Evolutionary conservation across 2,888 invertebrate species (phyloP).

Genomic region (Zaprionus lineosus): DNA sequence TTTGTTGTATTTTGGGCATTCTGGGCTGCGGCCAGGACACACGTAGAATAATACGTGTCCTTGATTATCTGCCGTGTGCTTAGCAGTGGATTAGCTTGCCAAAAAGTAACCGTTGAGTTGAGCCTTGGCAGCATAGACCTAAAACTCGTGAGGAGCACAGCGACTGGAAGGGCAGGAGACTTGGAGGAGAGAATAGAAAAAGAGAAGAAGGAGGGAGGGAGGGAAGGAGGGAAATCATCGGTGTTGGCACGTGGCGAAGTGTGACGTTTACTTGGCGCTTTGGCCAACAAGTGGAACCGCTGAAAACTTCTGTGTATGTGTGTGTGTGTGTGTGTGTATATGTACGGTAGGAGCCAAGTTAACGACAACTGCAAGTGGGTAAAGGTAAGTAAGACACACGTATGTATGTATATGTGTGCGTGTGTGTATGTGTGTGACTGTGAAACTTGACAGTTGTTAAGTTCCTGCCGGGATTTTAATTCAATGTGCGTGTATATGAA

Average conservation of each 20-base stretch:
- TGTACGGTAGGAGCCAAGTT: conserved; percentile 24
- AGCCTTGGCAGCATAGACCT: conserved; percentile 32
- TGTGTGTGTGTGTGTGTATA: not conserved
- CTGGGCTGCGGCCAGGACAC: conserved; percentile 26
- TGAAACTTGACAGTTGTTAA: conserved; percentile 23
- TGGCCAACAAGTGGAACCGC: conserved; percentile 63
- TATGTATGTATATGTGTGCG: not conserved
- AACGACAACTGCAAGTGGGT: conserved; percentile 15
- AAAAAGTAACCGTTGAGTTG: conserved; percentile 53
- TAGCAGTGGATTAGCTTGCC: conserved; percentile 65
- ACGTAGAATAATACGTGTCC: conserved; percentile 62
- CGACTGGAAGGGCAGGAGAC: too few relatives aligned
- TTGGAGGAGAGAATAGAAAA: too few relatives aligned
- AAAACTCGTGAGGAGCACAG: too few relatives aligned
- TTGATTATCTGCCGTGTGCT: conserved; percentile 70
- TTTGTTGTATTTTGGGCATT: too few relatives aligned
- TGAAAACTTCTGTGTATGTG: too few relatives aligned
- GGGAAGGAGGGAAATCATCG: too few relatives aligned
- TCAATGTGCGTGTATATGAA: conserved; percentile 55
- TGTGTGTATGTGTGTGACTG: conserved; percentile 6
- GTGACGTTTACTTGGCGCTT: conserved; percentile 20
- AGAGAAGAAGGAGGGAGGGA: too few relatives aligned
- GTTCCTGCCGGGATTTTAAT: conserved; percentile 44
- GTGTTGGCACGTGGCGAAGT: conserved; percentile 37
- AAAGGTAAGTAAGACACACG: not conserved